Evolutionary conservation across 1,140 invertebrate species (phyloP), one percentile per base, ranked within the genome.

Genomic region (Drosophila murphyi): DNA sequence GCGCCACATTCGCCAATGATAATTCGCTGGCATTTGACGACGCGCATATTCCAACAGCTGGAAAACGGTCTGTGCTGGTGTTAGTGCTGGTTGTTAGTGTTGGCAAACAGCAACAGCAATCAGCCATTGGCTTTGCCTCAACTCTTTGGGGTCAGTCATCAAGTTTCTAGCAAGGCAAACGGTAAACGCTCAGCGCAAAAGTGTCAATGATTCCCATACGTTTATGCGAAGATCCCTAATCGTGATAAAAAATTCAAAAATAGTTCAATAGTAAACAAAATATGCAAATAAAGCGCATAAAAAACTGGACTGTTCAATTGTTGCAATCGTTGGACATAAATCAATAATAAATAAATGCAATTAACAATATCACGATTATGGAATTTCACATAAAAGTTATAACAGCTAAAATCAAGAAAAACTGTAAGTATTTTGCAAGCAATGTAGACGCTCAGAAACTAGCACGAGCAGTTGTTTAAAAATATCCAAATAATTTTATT

Each of bases 21-120:
- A 63, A 85, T 89, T 80, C 85, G 86, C 75, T 85, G 85, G 78
- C 86, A 76, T 65, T 81, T 81, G 86, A 89, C 85, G 85, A 89
- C 85, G 85, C 86, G 83, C 54, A 32, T 41, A 47, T 50, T 59
- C 55, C 56, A 51, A 51, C 65, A 52, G 35, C 54, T 55, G 32
- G 41, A 63, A 63, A 71, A 34, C 12, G 41, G n/a, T 35, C 32
- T 39, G 55, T 37, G 20, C 12, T 35, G 48, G 20, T 20, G 20
- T 20, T 20, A 2, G 20, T 20, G 20, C 20, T 20, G 20, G 20
- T 0, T 20, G 20, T 41, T 43, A n/a, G 39, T 43, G 39, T n/a
- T 43, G 39, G 39, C 39, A 43, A 41, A 20, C 20, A 20, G 20
- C 20, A 20, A 20, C 20, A 20, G 20, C 39, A 41, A 43, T 43